A percentile compares a stretch with the other conserved stretches of the same genome.
These are phyloP conservation scores for Ashinkailepas kermadecensis DNA, from an alignment of 2,888 invertebrate species.

Conservation along the genomic window DNA sequence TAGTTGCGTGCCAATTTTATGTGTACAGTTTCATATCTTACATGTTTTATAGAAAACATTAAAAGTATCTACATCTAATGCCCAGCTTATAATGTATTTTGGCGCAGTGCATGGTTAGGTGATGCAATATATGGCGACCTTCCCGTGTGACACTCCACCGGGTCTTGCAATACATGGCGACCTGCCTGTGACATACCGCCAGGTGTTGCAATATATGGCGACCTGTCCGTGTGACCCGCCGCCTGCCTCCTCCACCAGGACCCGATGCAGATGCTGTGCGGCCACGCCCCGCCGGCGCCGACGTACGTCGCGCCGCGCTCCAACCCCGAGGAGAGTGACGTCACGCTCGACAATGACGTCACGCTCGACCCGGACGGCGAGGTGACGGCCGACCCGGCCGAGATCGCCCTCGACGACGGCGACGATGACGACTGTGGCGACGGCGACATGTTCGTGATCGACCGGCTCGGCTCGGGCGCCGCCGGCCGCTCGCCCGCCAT, in stretches of 20 bases:
- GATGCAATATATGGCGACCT: no score
- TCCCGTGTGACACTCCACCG: no score
- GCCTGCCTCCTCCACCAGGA: not conserved
- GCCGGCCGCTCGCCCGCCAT: not conserved
- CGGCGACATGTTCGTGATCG: conserved; percentile 27
- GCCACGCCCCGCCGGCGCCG: not conserved
- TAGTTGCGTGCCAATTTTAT: no score
- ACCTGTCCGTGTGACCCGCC: not conserved
- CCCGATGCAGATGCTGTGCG: conserved; percentile 11
- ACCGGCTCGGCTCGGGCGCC: conserved; percentile 3
- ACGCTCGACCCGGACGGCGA: conserved; percentile 26
- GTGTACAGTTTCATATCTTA: no score
- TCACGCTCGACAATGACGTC: not conserved
- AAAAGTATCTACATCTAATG: no score
- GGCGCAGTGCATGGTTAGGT: no score
- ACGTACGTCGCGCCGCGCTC: not conserved
- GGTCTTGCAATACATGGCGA: no score
- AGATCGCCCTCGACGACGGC: conserved; percentile 1
- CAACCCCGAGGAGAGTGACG: not conserved
- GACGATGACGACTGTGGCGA: not conserved
- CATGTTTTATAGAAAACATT: no score
- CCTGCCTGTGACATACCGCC: no score
- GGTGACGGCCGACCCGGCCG: not conserved
- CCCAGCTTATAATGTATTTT: no score
- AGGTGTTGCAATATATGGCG: not conserved